phyloP scores from a whole-genome alignment of 2,797 vertebrate species.

The Chelmon rostratus region DNA sequence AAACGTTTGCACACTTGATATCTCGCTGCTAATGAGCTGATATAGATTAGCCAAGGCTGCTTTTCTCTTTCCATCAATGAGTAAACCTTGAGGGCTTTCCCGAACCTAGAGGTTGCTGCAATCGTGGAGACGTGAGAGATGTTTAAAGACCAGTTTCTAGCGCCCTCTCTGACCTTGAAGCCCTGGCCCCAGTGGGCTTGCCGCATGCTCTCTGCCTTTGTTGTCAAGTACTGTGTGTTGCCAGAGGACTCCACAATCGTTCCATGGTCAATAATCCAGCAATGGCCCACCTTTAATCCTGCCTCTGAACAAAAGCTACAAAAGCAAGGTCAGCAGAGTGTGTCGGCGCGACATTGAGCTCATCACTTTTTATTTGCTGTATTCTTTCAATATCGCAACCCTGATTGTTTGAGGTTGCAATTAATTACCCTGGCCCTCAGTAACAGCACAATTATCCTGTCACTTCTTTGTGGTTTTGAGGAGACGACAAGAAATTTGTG shows the following conservation, averaged over 20 bases:
- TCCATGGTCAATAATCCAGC: conserved; percentile 60
- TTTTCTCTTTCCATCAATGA: conserved; percentile 60
- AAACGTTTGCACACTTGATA: conserved; percentile 29
- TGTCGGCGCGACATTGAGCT: conserved; percentile 39
- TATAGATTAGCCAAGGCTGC: conserved; percentile 59
- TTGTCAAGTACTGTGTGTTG: conserved; percentile 19
- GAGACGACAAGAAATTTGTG: not conserved
- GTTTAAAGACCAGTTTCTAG: conserved; percentile 40
- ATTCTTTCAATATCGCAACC: conserved; percentile 39
- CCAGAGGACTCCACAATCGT: conserved; percentile 30
- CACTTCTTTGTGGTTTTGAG: not conserved
- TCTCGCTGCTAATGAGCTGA: conserved; percentile 61
- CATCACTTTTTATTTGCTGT: conserved; percentile 56
- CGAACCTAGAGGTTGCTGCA: conserved; percentile 39
- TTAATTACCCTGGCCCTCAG: conserved; percentile 40
- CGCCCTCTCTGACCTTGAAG: conserved; percentile 43
- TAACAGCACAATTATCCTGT: conserved; percentile 22
- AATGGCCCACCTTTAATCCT: conserved; percentile 40
- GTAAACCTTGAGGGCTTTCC: conserved; percentile 47
- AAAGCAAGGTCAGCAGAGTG: conserved; percentile 55
- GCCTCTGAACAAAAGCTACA: conserved; percentile 69
- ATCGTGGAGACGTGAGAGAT: conserved; percentile 37
- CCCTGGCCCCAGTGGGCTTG: not conserved
- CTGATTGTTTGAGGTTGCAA: conserved; percentile 25
- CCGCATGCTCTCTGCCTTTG: conserved; percentile 21